Evolutionary conservation across 1,140 invertebrate genomes (phyloP).

Genomic region (Bombus fervidus): DNA sequence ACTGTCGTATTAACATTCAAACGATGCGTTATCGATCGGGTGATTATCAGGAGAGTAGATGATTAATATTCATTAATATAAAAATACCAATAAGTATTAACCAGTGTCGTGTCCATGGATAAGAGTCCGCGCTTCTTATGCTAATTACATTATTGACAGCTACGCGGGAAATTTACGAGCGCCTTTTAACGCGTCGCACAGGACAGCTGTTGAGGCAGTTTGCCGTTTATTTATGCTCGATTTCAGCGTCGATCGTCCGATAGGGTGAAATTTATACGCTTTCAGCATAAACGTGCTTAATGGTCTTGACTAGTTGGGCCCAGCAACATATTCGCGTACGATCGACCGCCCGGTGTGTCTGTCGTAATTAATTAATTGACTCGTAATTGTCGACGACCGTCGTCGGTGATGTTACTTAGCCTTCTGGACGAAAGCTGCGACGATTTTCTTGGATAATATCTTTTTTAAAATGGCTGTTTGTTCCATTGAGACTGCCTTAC

Average conservation of each 20-base stretch:
- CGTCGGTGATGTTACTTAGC: background rate
- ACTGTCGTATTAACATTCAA: background rate
- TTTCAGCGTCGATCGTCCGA: conserved; percentile 38
- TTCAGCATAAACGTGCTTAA: conserved; percentile 24
- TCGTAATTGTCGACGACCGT: background rate
- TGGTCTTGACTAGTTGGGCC: background rate
- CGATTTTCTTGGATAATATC: background rate
- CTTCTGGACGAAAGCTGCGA: background rate
- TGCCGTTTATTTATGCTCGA: conserved; percentile 37
- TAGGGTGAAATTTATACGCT: conserved; percentile 37
- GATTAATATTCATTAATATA: conserved; percentile 56
- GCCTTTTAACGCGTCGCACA: conserved; percentile 28
- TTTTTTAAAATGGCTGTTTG: background rate
- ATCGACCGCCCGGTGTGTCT: background rate
- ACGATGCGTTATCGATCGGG: background rate
- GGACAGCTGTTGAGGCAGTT: conserved; percentile 17
- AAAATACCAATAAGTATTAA: conserved; percentile 46
- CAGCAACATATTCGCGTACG: background rate
- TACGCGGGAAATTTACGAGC: conserved; percentile 16
- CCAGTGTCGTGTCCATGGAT: conserved; percentile 28
- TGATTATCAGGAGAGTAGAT: background rate
- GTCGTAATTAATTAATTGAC: conserved; percentile 31
- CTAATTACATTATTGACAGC: conserved; percentile 58
- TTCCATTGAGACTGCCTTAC: too few species aligned
- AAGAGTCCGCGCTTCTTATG: conserved; percentile 41